Evolutionary conservation across 2,113 vertebrate genomes (phyloP), one percentile per base, ranked within the genome.

Genomic region (Clarias magur): DNA sequence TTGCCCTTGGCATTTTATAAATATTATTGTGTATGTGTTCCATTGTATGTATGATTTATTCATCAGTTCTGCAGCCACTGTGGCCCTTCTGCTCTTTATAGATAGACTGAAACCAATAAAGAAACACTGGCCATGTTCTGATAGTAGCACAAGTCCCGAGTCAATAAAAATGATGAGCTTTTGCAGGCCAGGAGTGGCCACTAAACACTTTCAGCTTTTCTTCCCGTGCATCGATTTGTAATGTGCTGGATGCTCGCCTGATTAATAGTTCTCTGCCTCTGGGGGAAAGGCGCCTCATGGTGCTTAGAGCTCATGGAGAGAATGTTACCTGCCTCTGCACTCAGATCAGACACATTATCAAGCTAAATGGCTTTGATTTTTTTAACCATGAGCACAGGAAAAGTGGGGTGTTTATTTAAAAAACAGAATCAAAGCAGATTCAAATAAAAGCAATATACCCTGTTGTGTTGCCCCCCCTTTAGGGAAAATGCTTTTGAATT

Each of bases 111-210:
- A 90, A 86, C 87, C 90, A 90, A 88, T 91, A 90, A 91, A 92
- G 86, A 91, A 80, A 89, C 85, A 85, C 75, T 27, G 63, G 42
- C 78, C 60, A 80, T 86, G 70, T 54, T 86, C 81, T 86, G 84
- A 85, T 88, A 83, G 72, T 25, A 86, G 85, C 73, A 54, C 67
- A 84, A 88, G 65, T 65, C 65, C 83, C 65, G n/a, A 92, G 92
- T 91, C 89, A 87, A 92, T 91, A 92, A 91, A 91, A 89, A 90
- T 89, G 86, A 91, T 88, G 88, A 91, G 89, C 89, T 89, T 90
- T 87, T 82, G 68, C 81, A 80, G 85, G 85, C 88, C 85, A 82
- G 81, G 80, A 88, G 85, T 87, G 76, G 82, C 87, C 81, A 87
- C 80, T 91, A 91, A 91, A 91, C 83, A 84, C 84, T 85, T 88